A percentile compares a stretch with the other conserved stretches of the same genome.
Evolutionary conservation across 2,797 vertebrate species (phyloP).

Genomic region (Bucorvus abyssinicus): DNA sequence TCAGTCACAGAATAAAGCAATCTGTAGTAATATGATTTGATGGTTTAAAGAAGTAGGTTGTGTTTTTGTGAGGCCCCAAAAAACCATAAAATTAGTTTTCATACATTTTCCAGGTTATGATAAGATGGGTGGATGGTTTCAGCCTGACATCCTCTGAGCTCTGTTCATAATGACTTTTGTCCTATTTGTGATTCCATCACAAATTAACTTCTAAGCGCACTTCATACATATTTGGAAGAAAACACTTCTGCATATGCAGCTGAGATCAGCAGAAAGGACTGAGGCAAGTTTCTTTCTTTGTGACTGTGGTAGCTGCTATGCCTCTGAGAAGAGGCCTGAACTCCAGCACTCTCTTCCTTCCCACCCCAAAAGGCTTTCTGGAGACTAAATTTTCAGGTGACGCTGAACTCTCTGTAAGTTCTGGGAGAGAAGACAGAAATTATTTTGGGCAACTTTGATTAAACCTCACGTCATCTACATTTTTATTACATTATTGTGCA

Average conservation of each 20-base stretch:
- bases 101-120: neutral
- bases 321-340: neutral
- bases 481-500: neutral
- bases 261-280: neutral
- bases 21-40: neutral
- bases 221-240: neutral
- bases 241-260: neutral
- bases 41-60: neutral
- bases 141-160: neutral
- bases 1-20: neutral
- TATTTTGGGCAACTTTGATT: neutral
- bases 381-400: neutral
- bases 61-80: neutral
- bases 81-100: neutral
- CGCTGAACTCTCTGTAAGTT: neutral
- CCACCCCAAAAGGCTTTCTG: neutral
- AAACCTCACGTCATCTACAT: neutral
- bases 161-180: neutral
- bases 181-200: neutral
- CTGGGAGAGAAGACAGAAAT: neutral
- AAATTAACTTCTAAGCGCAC: neutral
- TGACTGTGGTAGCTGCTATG: neutral
- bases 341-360: neutral
- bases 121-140: neutral
- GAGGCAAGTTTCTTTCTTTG: neutral